Conservation (phyloP, 1,140 invertebrate species). For the Tetramorium simillimum region DNA sequence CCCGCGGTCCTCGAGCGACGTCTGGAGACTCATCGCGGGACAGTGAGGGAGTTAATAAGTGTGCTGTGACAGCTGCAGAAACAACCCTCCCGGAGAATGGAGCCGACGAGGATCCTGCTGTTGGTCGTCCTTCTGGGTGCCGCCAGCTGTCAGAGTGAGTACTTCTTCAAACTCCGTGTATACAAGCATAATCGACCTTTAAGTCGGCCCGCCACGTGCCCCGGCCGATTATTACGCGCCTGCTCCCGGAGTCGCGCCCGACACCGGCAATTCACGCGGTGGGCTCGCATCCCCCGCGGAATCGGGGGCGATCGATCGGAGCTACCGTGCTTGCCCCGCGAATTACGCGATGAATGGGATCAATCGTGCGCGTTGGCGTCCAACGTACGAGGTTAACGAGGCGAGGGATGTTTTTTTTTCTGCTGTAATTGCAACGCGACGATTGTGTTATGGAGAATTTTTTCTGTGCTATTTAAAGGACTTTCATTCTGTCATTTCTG, state of each 20-base stretch:
- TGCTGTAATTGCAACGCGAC: neutral
- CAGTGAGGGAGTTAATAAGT: conserved; percentile 32
- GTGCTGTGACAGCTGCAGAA: conserved; percentile 43
- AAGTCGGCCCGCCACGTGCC: conserved; percentile 25
- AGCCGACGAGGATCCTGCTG: conserved; percentile 25
- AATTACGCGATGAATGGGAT: conserved; percentile 10
- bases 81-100: conserved; percentile 32
- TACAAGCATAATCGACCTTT: neutral
- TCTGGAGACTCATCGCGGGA: neutral
- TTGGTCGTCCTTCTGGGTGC: conserved; percentile 39
- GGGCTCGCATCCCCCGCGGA: conserved; percentile 16
- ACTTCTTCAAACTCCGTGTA: neutral
- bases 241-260: neutral
- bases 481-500: too few relatives aligned
- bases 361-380: neutral
- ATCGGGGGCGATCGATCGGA: conserved; percentile 41
- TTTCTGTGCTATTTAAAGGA: too few relatives aligned
- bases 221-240: neutral
- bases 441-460: neutral
- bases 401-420: neutral
- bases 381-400: neutral
- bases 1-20: neutral
- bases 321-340: neutral
- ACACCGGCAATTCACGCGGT: neutral
- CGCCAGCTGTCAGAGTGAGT: conserved; percentile 67